Evolutionary conservation across 64 coral and sea anemone species (phyloP), one percentile per base, ranked within the genome.

Genomic region (Acropora yongei): DNA sequence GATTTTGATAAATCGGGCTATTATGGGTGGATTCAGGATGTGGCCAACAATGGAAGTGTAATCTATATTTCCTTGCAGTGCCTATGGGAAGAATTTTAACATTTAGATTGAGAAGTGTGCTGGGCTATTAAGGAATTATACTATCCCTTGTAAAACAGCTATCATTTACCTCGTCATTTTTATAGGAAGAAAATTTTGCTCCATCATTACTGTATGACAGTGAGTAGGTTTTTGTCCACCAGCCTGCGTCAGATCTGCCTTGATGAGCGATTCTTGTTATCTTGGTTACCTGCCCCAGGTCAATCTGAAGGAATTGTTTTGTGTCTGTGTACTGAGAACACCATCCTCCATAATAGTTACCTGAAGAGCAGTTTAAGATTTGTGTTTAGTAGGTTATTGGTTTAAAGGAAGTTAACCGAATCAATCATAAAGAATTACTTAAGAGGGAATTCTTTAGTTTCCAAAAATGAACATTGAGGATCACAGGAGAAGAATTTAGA

Each of bases 51-150:
- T 30, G 30, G 30, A 30, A 30, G 77, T 74, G 44, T 72, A 30
- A 8, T 83, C 92, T 50, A 20, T 89, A 57, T 89, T 89, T 76
- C 78, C 92, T 76, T 89, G 65, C 49, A 93, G 72, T 44, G 65
- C 68, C 86, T 89, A 30, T 30, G 30, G 30, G 30, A 30, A 30
- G 30, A 30, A 30, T 30, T 30, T 30, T 30, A 30, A 30, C 30
- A 30, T 30, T 30, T 30, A 30, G 30, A 30, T 30, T 20, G 5
- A 47, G 1, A 30, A 30, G 30, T 30, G 30, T 30, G 30, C 30
- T 30, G 30, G 30, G 30, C 30, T 30, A 30, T 30, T 30, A 30
- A 30, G 30, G 30, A 30, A 30, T 30, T 30, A 30, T 30, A 30
- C 30, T 30, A 30, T 30, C 30, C 30, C 30, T 30, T 30, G 30